Evolutionary conservation across 2,888 invertebrate genomes (phyloP).

Genomic region (Drosophila seclusa): DNA sequence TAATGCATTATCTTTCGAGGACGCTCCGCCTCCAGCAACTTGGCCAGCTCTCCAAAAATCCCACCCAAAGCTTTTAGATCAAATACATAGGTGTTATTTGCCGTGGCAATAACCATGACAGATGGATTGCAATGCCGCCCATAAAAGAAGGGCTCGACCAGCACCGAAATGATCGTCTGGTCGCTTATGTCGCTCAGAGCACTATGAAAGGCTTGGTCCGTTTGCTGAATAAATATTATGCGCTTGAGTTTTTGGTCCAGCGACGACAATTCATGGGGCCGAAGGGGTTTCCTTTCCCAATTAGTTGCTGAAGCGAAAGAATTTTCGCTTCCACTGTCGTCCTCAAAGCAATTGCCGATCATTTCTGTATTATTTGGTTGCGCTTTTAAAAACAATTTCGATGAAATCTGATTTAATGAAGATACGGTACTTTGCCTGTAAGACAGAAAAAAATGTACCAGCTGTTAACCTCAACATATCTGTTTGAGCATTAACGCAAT

Average conservation of each 20-base stretch:
- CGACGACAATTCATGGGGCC: conserved; percentile 23
- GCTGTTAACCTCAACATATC: background rate
- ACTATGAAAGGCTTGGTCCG: conserved; percentile 46
- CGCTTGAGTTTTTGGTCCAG: conserved; percentile 41
- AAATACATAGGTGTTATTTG: conserved; percentile 52
- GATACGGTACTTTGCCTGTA: background rate
- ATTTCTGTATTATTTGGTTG: background rate
- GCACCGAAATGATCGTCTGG: conserved; percentile 51
- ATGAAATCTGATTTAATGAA: background rate
- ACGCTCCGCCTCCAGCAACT: background rate
- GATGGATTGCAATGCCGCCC: conserved; percentile 51
- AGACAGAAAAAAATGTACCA: background rate
- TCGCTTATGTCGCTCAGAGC: conserved; percentile 57
- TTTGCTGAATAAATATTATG: conserved; percentile 49
- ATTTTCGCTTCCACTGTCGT: conserved; percentile 16
- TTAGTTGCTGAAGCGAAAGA: conserved; percentile 38
- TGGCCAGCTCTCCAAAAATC: conserved; percentile 37
- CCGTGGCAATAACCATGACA: conserved; percentile 55
- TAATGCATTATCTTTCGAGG: conserved; percentile 64
- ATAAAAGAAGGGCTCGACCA: conserved; percentile 67
- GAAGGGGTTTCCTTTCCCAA: background rate
- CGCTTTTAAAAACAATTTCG: background rate
- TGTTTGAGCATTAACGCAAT: background rate
- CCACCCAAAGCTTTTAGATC: conserved; percentile 55
- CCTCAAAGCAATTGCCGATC: background rate